Base-by-base conservation (phyloP, 1,140 invertebrate genomes). In the Venustaconcha ellipsiformis region DNA sequence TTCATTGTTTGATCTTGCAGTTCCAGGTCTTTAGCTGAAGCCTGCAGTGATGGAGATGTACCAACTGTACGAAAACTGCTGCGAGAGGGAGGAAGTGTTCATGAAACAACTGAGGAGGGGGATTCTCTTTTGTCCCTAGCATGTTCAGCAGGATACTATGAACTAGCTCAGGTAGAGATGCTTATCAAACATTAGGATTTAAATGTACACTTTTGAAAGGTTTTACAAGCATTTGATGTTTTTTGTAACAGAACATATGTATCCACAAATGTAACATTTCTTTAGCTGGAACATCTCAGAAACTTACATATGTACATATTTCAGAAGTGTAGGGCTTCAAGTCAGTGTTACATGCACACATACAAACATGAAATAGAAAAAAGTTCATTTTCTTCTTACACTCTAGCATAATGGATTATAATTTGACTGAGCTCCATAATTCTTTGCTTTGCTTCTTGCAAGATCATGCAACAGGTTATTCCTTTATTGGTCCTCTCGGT, bases 101-200 rank as follows among this genome's bases (percentile, higher is more conserved):
- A 99, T 92, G 96, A 97, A 72, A 96, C 98, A 88, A 99, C 97
- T 6, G 97, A 99, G 88, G 90, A 99, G 90, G 99, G 97, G 13
- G 98, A 99, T 91, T 99, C 97, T 55, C 96, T 98, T 1, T 91
- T 99, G n/a, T 99, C 97, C 2, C 91, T 99, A 67, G 97, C 98
- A 0, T 99, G 97, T 90, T 99, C 97, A 89, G 97, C 97, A 48
- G 97, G 98, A 62, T 99, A 98, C 88, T 93, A 96, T 59, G 97
- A 99, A 90, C 96, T 99, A 23, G 96, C 97, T 0, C 77, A 96
- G 86, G 89, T 90, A 78, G 68, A 70, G 58, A 37, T 70, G n/a
- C n/a, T 14, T n/a, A 11, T 70, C 30, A 26, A 48, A 15, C 57
- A 4, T 56, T 57, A 70, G 37, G 37, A 48, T 8, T 6, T 0